Percentiles rank a stretch among this genome's conserved stretches.
Conservation (phyloP, 1,140 invertebrate genomes). For the Drosophila lini region DNA sequence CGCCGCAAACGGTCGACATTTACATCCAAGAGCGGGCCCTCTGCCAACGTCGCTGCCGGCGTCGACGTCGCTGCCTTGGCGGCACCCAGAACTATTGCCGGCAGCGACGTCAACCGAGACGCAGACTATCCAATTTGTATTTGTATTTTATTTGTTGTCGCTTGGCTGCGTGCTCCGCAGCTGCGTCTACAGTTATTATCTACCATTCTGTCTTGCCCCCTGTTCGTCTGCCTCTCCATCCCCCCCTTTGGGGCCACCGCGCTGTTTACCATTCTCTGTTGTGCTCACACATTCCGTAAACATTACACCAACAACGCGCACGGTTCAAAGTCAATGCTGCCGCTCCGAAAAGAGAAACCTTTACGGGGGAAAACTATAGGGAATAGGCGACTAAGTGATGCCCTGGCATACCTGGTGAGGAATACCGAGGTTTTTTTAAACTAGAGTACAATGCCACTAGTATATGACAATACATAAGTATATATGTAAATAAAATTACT, state of each 20-base stretch:
- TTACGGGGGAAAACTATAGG: not conserved
- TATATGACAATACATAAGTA: too few species aligned
- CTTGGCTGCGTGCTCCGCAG: slow-evolving; percentile 26
- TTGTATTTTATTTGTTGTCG: slow-evolving; percentile 71
- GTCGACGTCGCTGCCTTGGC: slow-evolving; percentile 20
- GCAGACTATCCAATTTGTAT: slow-evolving; percentile 59
- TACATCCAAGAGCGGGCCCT: slow-evolving; percentile 64
- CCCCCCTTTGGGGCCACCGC: not conserved
- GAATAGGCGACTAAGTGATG: not conserved
- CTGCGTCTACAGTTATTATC: slow-evolving; percentile 57
- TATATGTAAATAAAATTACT: too few species aligned
- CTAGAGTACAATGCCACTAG: too few species aligned
- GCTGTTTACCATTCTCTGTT: slow-evolving; percentile 72
- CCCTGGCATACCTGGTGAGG: not conserved
- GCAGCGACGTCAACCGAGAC: slow-evolving; percentile 31
- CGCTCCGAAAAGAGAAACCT: slow-evolving; percentile 43
- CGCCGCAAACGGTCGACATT: slow-evolving; percentile 67
- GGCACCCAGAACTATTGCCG: slow-evolving; percentile 26
- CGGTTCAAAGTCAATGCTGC: slow-evolving; percentile 76
- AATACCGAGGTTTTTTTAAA: too few species aligned
- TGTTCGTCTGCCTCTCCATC: not conserved
- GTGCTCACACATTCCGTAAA: slow-evolving; percentile 81
- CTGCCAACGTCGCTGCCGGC: slow-evolving; percentile 32
- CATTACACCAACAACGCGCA: slow-evolving; percentile 60
- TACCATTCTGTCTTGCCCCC: slow-evolving; percentile 33